Conservation (phyloP, 2,888 invertebrate species). For the Thysanoteuthis rhombus region DNA sequence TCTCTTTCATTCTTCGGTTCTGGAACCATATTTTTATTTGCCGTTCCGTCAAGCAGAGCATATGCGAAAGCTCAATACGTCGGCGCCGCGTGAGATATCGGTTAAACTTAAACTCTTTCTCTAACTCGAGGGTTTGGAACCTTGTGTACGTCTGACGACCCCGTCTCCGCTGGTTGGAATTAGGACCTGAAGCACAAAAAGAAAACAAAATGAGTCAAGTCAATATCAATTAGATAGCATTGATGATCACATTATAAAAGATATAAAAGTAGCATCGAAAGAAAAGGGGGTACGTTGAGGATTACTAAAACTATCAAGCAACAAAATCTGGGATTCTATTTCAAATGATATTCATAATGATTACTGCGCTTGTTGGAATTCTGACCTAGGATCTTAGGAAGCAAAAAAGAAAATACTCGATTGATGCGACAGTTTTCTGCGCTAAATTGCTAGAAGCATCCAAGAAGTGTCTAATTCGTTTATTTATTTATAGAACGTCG, state of each 20-base stretch:
- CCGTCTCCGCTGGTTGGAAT: slow-evolving; percentile 92
- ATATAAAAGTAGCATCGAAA: not conserved
- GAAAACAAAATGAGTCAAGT: not conserved
- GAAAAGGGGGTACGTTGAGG: not conserved
- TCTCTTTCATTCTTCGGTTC: slow-evolving; percentile 98
- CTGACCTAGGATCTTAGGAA: too few species aligned
- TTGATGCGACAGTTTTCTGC: too few species aligned
- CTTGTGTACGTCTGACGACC: slow-evolving; percentile 96
- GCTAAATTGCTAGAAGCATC: too few species aligned
- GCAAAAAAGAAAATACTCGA: too few species aligned
- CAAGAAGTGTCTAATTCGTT: too few species aligned
- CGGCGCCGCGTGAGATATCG: slow-evolving; percentile 95
- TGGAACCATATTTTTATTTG: slow-evolving; percentile 83
- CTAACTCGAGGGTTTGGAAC: slow-evolving; percentile 96
- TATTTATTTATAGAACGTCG: too few species aligned
- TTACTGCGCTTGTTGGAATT: too few species aligned
- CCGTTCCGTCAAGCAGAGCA: slow-evolving; percentile 93
- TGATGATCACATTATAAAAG: not conserved
- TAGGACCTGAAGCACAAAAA: slow-evolving; percentile 80
- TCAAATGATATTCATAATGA: too few species aligned
- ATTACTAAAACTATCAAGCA: too few species aligned
- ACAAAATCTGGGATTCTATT: too few species aligned
- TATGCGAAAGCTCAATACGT: slow-evolving; percentile 96
- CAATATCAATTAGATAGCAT: not conserved
- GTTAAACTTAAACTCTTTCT: slow-evolving; percentile 98